Base-by-base conservation (phyloP, 2,888 invertebrate genomes). In the Campaea margaritaria region DNA sequence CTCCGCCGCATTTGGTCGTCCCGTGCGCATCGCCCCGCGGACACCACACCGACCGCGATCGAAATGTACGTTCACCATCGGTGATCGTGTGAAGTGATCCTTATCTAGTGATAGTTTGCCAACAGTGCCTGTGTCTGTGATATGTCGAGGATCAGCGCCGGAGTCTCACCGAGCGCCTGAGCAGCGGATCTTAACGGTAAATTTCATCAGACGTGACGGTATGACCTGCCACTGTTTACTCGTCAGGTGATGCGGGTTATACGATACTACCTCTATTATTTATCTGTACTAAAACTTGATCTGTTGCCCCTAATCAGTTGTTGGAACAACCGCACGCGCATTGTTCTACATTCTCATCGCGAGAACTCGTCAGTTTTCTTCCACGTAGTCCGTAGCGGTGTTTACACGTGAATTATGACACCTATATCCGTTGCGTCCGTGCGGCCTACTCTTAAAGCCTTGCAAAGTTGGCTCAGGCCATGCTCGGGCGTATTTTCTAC, bases 111-210 rank as follows among this genome's bases (percentile, higher is more conserved):
- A 77, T 83, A 76, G 77, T 82, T 80, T 64, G 70, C 69, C 69
- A 68, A 70, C 68, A 78, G 83, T 83, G 82, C 65, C 71, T 79
- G 83, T 85, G 85, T 69, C 67, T 78, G 84, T 84, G 83, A 83
- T 83, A 87, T 89, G 90, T 79, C 75, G 82, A 83, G 79, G 79
- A 82, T 73, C 76, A 78, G 57, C 66, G 61, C 79, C 74, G 74
- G 79, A 76, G 73, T 75, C 79, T 84, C 81, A 86, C 74, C 79
- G 79, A 79, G 81, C 70, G 70, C 71, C 55, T 56, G 47, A 75
- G 67, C 81, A 79, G 82, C 84, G 85, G 89, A 89, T 88, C 86
- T 80, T 91, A 92, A 91, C 92, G 92, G 92, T 91, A 92, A 91
- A 85, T 86, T 79, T 84, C 74, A 70, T 76, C 73, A 81, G 77